Evolutionary conservation across 2,797 vertebrate genomes (phyloP).

Genomic region (Podargus strigoides): DNA sequence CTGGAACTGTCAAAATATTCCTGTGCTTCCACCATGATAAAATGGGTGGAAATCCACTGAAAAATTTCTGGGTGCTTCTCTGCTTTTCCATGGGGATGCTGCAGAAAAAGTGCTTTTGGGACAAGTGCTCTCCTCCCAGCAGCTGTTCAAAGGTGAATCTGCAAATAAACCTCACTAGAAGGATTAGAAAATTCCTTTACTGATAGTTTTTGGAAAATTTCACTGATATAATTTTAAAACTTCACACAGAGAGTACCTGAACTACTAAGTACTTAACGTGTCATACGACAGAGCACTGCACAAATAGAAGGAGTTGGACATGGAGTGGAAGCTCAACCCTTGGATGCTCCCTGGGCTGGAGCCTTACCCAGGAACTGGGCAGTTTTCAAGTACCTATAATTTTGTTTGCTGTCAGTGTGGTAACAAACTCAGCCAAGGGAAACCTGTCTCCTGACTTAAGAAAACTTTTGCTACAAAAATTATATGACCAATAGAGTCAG

Average conservation of each 20-base stretch:
- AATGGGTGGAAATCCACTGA: background rate
- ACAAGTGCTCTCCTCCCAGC: background rate
- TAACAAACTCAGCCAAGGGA: background rate
- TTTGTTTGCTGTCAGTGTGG: background rate
- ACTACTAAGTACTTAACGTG: background rate
- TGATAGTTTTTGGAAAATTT: background rate
- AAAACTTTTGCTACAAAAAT: slow-evolving; percentile 10
- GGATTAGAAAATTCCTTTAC: background rate
- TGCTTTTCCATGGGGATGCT: background rate
- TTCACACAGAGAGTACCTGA: background rate
- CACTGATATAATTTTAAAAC: background rate
- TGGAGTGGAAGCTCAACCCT: background rate
- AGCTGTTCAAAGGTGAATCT: background rate
- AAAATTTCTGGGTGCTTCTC: background rate
- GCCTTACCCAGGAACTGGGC: background rate
- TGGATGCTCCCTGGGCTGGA: background rate
- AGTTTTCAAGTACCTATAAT: background rate
- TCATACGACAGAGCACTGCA: background rate
- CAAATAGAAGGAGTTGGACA: background rate
- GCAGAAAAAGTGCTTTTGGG: background rate
- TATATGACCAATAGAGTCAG: slow-evolving; percentile 1
- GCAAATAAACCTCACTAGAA: background rate
- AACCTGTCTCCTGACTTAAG: background rate
- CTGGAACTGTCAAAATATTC: background rate
- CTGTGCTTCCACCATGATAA: background rate